Evolutionary conservation across 2,113 vertebrate genomes (phyloP).

Genomic region (Labrus mixtus): DNA sequence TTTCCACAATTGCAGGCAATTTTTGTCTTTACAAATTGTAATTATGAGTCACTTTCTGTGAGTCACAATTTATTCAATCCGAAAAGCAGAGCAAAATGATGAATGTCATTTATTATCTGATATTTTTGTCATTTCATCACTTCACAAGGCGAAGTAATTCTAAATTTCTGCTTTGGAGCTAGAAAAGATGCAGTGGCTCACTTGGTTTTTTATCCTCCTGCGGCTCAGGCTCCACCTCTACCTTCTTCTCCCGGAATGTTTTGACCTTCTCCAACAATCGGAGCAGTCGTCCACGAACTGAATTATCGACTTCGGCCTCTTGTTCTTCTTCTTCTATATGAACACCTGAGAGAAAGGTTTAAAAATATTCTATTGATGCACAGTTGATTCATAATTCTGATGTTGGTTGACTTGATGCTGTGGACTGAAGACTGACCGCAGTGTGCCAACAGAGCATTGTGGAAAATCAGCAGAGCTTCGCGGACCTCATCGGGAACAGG

Average conservation of each 20-base stretch:
- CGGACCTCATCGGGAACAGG: constrained; percentile 88
- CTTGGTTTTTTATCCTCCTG: constrained; percentile 89
- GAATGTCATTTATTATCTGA: background rate
- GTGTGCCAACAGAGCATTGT: constrained; percentile 88
- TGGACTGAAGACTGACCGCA: constrained; percentile 86
- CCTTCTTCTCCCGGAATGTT: constrained; percentile 84
- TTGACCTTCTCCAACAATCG: constrained; percentile 88
- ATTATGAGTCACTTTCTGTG: too few species aligned
- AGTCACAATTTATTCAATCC: too few species aligned
- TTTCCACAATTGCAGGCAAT: too few species aligned
- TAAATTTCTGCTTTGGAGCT: background rate
- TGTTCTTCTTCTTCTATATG: constrained; percentile 89
- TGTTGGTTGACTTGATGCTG: background rate
- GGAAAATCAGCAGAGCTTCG: constrained; percentile 85
- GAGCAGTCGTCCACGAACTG: constrained; percentile 86
- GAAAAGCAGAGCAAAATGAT: too few species aligned
- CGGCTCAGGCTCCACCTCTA: constrained; percentile 78
- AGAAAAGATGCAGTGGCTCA: constrained; percentile 70
- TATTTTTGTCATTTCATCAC: background rate
- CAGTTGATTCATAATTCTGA: background rate
- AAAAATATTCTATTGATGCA: background rate
- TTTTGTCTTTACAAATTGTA: too few species aligned
- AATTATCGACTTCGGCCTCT: constrained; percentile 87
- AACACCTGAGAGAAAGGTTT: constrained; percentile 83
- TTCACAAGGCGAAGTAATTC: background rate